Evolutionary conservation across 1,140 invertebrate species (phyloP), one percentile per base, ranked within the genome.

Genomic region (Oryctes rhinoceros): DNA sequence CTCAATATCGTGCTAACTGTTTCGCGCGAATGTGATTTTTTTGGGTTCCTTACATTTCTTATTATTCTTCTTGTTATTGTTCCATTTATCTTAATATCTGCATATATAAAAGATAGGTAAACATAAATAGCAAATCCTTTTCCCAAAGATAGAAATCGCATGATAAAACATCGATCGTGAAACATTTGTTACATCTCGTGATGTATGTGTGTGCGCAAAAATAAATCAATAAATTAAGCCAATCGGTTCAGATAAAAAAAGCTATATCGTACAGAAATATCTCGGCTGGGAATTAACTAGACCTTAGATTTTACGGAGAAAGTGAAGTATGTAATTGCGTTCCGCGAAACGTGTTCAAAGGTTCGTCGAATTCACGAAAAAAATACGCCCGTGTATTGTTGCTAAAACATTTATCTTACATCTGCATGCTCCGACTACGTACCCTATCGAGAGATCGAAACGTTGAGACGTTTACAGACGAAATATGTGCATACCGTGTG

Each of bases 341-440:
- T 71, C 65, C 65, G 24, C 18, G 65, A 71, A 71, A 11, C 10
- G 24, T 37, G 65, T 35, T 30, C 65, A 71, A 71, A 71, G 65
- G 65, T 71, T 35, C 18, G 4, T 37, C 11, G 65, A 71, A 59
- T 71, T 24, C 65, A 13, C 11, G 65, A 71, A 20, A 30, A 35
- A 71, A 71, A 71, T 44, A 24, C 13, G 24, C 20, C 10, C 11
- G 11, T 67, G n/a, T 53, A 18, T 59, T 4, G 53, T 59, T 59
- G 13, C 53, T 71, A 71, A 71, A 71, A 71, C 15, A 71, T 71
- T 71, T 71, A 71, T 71, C 65, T 71, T 71, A 71, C 65, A 37
- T 24, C 20, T 71, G 65, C 20, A 35, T 71, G 24, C 65, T 71
- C 24, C 49, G 49, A 3, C 10, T 24, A 30, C 1, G 15, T 10